Evolutionary conservation across 2,113 vertebrate genomes (phyloP), one percentile per base, ranked within the genome.

Genomic region (Epinephelus fuscoguttatus): DNA sequence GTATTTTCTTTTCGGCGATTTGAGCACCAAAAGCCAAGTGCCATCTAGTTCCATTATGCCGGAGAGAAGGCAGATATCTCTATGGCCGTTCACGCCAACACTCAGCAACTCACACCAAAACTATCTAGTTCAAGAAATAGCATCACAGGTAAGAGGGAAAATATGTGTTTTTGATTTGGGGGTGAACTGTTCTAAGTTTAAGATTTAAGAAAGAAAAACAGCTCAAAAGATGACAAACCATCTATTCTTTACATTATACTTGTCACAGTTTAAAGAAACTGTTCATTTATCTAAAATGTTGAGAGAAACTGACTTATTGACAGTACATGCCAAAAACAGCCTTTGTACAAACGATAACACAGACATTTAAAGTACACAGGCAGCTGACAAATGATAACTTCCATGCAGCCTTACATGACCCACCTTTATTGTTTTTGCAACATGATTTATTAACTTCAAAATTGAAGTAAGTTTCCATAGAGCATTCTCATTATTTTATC

Each of bases 401-500:
- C 9, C 42, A 42, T 42, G 11, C 42, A 42, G 11, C 42, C 42
- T 42, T 10, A 42, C 42, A 33, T 30, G 25, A 69, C 17, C 53
- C 74, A 76, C 9, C 49, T 79, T 73, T 47, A 15, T 30, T 0
- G 12, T 68, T 60, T 63, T 78, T 64, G 40, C 17, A 60, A 17
- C 18, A 25, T 53, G 75, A 82, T 60, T 71, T 75, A 75, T 60
- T 9, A 42, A 10, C 42, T 42, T 42, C 42, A 42, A 9, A 42
- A 42, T 12, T 42, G 42, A 42, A 42, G 11, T 42, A 42, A 42
- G 42, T 66, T 84, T 56, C 53, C 25, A 66, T 49, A 49, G 23
- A 52, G 4, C 37, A 33, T 52, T 74, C 49, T 57, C 47, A 49
- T 68, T 19, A 62, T 67, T 79, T 52, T 50, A 63, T 37, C 60